Conservation (phyloP, 2,888 invertebrate species). For the Noctua pronuba region DNA sequence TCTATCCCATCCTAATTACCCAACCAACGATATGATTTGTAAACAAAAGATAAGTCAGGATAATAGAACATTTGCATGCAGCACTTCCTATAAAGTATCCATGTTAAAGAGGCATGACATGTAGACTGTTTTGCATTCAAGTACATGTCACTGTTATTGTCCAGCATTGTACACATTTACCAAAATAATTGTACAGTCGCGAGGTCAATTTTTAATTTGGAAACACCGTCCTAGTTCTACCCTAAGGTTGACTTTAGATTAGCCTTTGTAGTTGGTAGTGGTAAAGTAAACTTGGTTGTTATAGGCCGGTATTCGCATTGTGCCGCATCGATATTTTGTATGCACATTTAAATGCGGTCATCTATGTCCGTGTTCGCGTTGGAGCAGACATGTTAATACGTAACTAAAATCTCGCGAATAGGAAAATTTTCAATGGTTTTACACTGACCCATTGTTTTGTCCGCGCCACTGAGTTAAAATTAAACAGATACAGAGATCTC, state of each 20-base stretch:
- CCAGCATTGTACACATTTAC: slow-evolving; percentile 79
- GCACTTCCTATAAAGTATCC: slow-evolving; percentile 83
- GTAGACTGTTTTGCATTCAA: slow-evolving; percentile 87
- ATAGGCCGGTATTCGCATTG: slow-evolving; percentile 84
- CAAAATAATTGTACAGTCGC: slow-evolving; percentile 53
- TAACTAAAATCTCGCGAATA: slow-evolving; percentile 78
- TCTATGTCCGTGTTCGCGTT: slow-evolving; percentile 80
- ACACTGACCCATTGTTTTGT: slow-evolving; percentile 69
- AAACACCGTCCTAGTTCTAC: slow-evolving; percentile 45
- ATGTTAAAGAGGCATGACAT: slow-evolving; percentile 85
- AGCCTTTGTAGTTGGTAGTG: slow-evolving; percentile 39
- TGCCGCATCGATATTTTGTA: slow-evolving; percentile 87
- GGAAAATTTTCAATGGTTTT: slow-evolving; percentile 75
- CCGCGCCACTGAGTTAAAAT: slow-evolving; percentile 55
- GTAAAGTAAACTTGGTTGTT: slow-evolving; percentile 68
- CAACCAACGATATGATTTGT: slow-evolving; percentile 44
- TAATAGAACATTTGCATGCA: slow-evolving; percentile 74
- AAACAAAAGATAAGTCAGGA: slow-evolving; percentile 62
- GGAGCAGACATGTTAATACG: slow-evolving; percentile 79
- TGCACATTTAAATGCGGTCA: slow-evolving; percentile 89
- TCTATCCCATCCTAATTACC: slow-evolving; percentile 44
- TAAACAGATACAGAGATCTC: slow-evolving; percentile 56
- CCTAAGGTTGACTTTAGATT: slow-evolving; percentile 68
- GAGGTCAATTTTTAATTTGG: slow-evolving; percentile 39
- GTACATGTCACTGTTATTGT: slow-evolving; percentile 87